Evolutionary conservation across 2,888 invertebrate species (phyloP).

Genomic region (Campoplex nolae): DNA sequence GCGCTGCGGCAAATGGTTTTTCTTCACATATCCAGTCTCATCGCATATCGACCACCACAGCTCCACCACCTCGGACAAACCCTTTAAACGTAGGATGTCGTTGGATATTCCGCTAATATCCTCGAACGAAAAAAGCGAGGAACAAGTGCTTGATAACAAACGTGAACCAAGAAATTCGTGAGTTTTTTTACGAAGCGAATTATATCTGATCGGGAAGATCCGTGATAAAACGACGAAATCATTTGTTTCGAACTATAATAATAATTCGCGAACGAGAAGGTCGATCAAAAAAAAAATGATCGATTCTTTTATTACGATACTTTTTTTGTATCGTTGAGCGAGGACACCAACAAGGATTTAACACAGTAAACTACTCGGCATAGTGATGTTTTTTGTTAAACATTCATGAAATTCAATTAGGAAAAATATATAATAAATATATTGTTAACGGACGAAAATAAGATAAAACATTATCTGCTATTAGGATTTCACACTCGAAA

Average conservation of each 20-base stretch:
- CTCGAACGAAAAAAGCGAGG: conserved; percentile 1
- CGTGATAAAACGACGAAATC: neutral
- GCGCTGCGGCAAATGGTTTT: conserved; percentile 49
- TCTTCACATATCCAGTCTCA: conserved; percentile 76
- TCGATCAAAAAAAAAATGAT: conserved; percentile 17
- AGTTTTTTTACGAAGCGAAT: neutral
- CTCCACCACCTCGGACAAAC: conserved; percentile 32
- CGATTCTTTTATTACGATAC: neutral
- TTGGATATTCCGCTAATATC: conserved; percentile 48
- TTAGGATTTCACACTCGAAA: conserved; percentile 62
- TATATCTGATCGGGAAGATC: neutral
- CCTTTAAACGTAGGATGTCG: conserved; percentile 52
- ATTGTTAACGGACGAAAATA: neutral
- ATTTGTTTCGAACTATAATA: neutral
- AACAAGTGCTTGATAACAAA: conserved; percentile 30
- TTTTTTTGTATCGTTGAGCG: conserved; percentile 11
- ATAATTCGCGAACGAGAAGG: neutral
- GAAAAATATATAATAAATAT: neutral
- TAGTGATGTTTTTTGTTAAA: conserved; percentile 28
- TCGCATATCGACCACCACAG: conserved; percentile 75
- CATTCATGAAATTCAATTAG: neutral
- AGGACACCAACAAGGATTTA: neutral
- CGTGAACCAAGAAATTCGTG: conserved; percentile 21
- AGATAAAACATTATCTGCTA: conserved; percentile 38
- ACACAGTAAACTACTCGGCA: conserved; percentile 11